A percentile compares a stretch with the other conserved stretches of the same genome.
Conservation (phyloP, 2,113 vertebrate species). For the Notiomystis cincta region DNA sequence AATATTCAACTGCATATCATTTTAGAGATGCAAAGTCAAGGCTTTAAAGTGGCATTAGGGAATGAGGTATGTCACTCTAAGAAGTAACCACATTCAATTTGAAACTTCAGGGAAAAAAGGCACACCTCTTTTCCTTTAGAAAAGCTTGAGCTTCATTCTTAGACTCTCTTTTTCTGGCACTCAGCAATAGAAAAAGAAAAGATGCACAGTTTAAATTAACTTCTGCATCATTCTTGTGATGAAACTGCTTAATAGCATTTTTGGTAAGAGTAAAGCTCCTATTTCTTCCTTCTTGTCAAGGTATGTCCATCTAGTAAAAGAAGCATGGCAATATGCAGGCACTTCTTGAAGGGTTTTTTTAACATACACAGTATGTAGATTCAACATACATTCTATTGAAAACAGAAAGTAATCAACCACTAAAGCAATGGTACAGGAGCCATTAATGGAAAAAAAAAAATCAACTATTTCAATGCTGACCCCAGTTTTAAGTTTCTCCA, state of each 20-base stretch:
- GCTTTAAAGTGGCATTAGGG: not conserved
- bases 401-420: not conserved
- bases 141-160: not conserved
- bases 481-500: not conserved
- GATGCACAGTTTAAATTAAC: not conserved
- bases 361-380: not conserved
- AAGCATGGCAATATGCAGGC: not conserved
- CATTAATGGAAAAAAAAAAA: not conserved
- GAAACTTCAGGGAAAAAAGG: not conserved
- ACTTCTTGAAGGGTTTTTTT: not conserved
- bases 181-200: not conserved
- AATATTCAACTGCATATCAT: not conserved
- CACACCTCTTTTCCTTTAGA: not conserved
- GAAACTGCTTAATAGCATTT: not conserved
- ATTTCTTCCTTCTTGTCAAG: not conserved
- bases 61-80: not conserved
- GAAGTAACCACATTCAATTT: not conserved
- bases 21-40: not conserved
- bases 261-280: not conserved
- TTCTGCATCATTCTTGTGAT: not conserved
- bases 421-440: not conserved
- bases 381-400: accelerated
- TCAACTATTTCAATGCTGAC: not conserved
- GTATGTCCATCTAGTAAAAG: not conserved
- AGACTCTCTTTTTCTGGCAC: not conserved